Conservation (phyloP, 2,888 invertebrate species). For the Macrostomum cliftonense region DNA sequence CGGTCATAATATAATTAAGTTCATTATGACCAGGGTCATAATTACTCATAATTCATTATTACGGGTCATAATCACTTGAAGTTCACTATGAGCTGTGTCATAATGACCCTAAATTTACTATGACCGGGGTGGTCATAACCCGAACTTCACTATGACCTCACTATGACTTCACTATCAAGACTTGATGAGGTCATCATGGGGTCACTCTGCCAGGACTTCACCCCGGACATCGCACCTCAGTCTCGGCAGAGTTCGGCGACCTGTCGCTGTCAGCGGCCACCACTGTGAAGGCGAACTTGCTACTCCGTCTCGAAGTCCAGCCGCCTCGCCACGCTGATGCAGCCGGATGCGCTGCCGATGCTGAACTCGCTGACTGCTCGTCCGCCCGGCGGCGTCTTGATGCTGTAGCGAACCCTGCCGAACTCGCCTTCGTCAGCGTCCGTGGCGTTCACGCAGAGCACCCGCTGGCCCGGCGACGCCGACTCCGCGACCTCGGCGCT, state of each 20-base stretch:
- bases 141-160: too few species aligned
- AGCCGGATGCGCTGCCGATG: constrained; percentile 17
- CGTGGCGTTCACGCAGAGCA: constrained; percentile 17
- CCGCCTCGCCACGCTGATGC: constrained; percentile 14
- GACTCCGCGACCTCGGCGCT: constrained; percentile 17
- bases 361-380: constrained; percentile 19
- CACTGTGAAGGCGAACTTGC: constrained; percentile 17
- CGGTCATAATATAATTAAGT: too few species aligned
- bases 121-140: too few species aligned
- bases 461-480: constrained; percentile 15
- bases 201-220: constrained; percentile 1
- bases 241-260: constrained; percentile 1
- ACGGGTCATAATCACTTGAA: too few species aligned
- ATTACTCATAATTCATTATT: too few species aligned
- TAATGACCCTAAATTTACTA: too few species aligned
- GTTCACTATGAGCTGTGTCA: too few species aligned
- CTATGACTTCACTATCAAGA: too few species aligned
- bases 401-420: constrained; percentile 16
- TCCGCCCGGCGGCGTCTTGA: constrained; percentile 15
- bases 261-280: constrained; percentile 16
- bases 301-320: constrained; percentile 22
- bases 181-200: too few species aligned
- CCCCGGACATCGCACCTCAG: background rate
- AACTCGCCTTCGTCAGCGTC: constrained; percentile 20
- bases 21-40: too few species aligned